Evolutionary conservation across 2,888 invertebrate genomes (phyloP), one percentile per base, ranked within the genome.

Genomic region (Penaeus monodon): DNA sequence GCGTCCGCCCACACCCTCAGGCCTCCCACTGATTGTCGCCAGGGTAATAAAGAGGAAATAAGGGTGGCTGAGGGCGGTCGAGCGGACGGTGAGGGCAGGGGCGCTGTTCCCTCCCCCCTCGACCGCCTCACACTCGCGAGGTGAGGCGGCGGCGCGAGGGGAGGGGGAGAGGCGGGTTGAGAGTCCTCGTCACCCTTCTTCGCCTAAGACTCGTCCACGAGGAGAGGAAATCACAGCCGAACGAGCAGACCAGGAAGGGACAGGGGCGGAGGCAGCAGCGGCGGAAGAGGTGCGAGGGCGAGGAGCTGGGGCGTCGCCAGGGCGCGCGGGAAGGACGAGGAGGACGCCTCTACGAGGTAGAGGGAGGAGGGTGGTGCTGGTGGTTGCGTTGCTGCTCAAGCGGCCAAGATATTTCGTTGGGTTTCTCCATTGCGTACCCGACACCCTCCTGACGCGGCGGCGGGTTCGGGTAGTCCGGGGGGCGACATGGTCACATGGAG

Each of bases 1-100:
- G 57, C 77, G 57, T 64, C 64, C 68, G 49, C 65, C 68, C n/a
- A 38, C 44, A 8, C 38, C 68, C 84, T 29, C 78, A 33, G 65
- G 57, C 77, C 84, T 57, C 83, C 78, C 78, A 49, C 66, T 84
- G 84, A 84, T 84, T 84, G 84, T 84, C 84, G 84, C 78, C 78
- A 76, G 77, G 66, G 78, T 84, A 68, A 49, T n/a, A 57, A 57
- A 57, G 57, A 57, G 57, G 57, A 57, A 57, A 57, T 57, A 57
- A 14, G 57, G 57, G 57, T 20, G 49, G 65, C 38, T 64, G 57
- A 57, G 57, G 33, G 78, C 78, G 84, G 74, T 33, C 29, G 83
- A n/a, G 74, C 24, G 57, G 33, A 57, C 57, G 57, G 49, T 49
- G 78, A n/a, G 33, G 76, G 63, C 57, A 38, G 14, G 64, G 63